Conservation (phyloP, 2,797 vertebrate species). For the Margarornis squamiger region DNA sequence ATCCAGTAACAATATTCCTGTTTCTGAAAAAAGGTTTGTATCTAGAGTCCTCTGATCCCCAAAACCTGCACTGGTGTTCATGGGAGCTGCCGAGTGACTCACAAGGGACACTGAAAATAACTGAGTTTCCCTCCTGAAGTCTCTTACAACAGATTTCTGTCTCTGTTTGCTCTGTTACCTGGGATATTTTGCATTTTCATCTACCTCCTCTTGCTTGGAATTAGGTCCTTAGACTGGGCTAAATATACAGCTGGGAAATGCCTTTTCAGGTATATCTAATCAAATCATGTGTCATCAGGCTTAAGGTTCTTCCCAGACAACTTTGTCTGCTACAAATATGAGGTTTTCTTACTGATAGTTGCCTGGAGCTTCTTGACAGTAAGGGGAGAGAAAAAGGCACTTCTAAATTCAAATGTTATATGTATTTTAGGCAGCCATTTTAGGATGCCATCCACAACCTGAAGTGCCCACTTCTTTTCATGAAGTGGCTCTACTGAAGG, state of each 20-base stretch:
- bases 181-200: not conserved
- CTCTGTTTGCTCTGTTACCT: not conserved
- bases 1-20: not conserved
- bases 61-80: accelerated
- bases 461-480: not conserved
- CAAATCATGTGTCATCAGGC: not conserved
- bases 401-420: not conserved
- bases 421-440: not conserved
- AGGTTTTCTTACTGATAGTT: not conserved
- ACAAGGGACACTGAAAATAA: not conserved
- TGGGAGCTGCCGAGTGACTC: not conserved
- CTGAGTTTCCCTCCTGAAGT: not conserved
- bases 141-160: not conserved
- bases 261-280: not conserved
- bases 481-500: not conserved
- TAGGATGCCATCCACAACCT: not conserved
- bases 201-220: not conserved
- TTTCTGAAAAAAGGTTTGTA: not conserved
- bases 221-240: not conserved
- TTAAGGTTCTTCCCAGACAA: not conserved
- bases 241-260: not conserved
- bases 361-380: accelerated
- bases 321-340: not conserved
- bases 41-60: not conserved
- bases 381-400: not conserved